phyloP scores from a whole-genome alignment of 1,140 invertebrate species.

The Listronotus bonariensis region DNA sequence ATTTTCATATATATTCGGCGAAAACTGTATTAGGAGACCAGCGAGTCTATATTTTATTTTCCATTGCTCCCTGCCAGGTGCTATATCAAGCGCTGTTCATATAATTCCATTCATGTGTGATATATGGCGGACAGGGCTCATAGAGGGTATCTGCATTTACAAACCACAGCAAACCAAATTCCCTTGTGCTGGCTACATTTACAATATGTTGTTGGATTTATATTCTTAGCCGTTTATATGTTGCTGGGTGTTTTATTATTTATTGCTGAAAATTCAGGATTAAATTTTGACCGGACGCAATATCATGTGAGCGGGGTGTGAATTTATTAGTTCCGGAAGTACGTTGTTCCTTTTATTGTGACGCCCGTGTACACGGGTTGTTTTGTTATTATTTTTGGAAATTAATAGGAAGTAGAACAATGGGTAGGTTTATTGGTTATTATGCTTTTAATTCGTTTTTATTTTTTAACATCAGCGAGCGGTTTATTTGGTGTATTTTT shows the following conservation, averaged over 20 bases:
- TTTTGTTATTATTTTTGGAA: too few relatives aligned
- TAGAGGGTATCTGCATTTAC: conserved; percentile 21
- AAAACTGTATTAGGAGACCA: too few relatives aligned
- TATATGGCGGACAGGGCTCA: conserved; percentile 24
- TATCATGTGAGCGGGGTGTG: conserved; percentile 3
- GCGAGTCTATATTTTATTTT: conserved; percentile 22
- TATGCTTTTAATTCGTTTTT: too few relatives aligned
- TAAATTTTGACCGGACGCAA: conserved; percentile 23
- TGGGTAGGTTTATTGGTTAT: too few relatives aligned
- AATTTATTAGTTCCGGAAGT: conserved; percentile 6
- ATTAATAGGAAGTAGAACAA: too few relatives aligned
- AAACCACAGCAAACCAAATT: conserved; percentile 18
- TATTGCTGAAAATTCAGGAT: conserved; percentile 9
- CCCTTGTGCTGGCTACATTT: conserved; percentile 15
- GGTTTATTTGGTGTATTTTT: too few relatives aligned
- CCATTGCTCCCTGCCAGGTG: conserved; percentile 14
- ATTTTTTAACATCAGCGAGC: too few relatives aligned
- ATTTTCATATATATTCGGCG: too few relatives aligned
- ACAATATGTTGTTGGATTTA: conserved; percentile 29
- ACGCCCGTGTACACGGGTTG: neutral
- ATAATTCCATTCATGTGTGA: conserved; percentile 26
- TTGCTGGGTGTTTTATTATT: conserved; percentile 21
- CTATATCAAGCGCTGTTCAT: conserved; percentile 26
- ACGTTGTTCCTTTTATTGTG: conserved; percentile 11
- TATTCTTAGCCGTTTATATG: conserved; percentile 14